phyloP scores from a whole-genome alignment of 2,113 vertebrate genomes.

The Sprattus sprattus region DNA sequence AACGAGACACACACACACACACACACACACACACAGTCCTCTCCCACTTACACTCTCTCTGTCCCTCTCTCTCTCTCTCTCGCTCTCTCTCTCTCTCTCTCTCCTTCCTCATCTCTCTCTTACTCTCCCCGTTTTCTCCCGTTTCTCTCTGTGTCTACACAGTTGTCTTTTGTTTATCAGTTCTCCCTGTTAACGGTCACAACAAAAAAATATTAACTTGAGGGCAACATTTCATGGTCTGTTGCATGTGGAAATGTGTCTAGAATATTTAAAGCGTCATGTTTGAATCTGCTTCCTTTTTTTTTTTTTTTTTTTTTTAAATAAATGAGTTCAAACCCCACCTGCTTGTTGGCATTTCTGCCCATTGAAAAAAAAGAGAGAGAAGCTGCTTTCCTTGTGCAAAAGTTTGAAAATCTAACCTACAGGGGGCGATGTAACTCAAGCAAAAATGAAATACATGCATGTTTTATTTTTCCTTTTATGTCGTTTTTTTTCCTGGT shows the following conservation, averaged over 20 bases:
- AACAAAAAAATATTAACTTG: neutral
- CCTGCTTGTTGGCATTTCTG: neutral
- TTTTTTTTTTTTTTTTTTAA: slow-evolving; percentile 49
- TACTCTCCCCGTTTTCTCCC: neutral
- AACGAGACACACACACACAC: neutral
- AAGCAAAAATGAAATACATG: neutral
- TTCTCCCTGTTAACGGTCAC: neutral
- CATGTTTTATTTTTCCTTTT: neutral
- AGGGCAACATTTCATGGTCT: neutral
- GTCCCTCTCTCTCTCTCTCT: neutral
- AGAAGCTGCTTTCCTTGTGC: neutral
- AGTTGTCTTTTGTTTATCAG: neutral
- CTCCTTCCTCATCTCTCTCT: neutral
- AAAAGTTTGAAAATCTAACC: neutral
- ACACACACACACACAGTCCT: neutral
- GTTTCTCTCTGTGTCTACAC: neutral
- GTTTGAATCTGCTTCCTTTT: neutral
- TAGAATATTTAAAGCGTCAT: slow-evolving; percentile 53
- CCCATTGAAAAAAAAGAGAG: neutral
- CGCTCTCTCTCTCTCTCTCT: neutral
- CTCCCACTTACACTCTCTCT: too few species aligned
- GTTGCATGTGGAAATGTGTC: slow-evolving; percentile 39
- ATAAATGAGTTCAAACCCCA: slow-evolving; percentile 50
- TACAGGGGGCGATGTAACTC: neutral
- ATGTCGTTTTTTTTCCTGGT: neutral